Conservation (phyloP, 2,888 invertebrate species). For the Athalia rosae region DNA sequence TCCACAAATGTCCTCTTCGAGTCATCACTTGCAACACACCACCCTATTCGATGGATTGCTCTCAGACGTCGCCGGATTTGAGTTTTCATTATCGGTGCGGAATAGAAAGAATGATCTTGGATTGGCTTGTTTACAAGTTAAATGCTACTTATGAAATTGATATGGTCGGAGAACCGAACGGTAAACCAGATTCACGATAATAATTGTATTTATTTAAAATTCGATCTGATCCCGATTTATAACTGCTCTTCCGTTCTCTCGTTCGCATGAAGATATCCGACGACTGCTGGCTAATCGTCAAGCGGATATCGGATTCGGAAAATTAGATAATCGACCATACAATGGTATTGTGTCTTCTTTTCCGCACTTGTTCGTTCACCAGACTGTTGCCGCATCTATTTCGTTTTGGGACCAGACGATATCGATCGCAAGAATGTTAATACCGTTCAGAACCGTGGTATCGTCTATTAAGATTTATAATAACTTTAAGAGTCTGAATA, state of each 20-base stretch:
- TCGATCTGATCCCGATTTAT: not conserved
- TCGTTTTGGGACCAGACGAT: not conserved
- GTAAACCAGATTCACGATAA: not conserved
- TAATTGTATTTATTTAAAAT: not conserved
- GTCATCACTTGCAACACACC: not conserved
- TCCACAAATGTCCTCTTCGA: conserved; percentile 16
- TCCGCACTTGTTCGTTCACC: conserved; percentile 7
- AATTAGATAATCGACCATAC: conserved; percentile 1
- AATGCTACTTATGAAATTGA: not conserved
- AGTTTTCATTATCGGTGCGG: not conserved
- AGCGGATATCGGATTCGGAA: conserved; percentile 11
- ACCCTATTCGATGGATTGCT: not conserved
- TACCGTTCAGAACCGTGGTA: not conserved
- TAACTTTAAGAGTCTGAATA: not conserved
- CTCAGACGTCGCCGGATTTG: too few species aligned
- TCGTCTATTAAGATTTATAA: not conserved
- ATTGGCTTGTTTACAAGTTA: not conserved
- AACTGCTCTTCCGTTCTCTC: not conserved
- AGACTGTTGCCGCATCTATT: conserved; percentile 17
- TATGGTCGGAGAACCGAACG: not conserved
- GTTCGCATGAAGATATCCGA: not conserved
- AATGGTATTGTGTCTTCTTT: not conserved
- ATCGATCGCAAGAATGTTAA: not conserved
- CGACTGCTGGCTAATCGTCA: conserved; percentile 11
- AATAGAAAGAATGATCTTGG: not conserved